phyloP scores from a whole-genome alignment of 2,113 vertebrate species.

The Podiceps cristatus region DNA sequence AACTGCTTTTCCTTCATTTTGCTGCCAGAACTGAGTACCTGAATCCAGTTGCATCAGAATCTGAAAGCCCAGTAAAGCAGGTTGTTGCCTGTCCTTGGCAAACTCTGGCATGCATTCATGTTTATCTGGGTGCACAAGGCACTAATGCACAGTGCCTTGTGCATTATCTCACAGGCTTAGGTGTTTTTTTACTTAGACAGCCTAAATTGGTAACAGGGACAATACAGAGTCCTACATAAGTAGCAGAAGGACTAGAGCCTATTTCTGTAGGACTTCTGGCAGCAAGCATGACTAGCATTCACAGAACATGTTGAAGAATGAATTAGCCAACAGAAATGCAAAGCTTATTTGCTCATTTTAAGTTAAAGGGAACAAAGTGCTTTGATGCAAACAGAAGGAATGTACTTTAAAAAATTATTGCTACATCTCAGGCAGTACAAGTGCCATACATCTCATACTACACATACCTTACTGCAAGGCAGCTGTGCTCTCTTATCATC shows the following conservation, averaged over 20 bases:
- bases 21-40: background rate
- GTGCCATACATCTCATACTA: background rate
- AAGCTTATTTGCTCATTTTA: background rate
- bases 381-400: background rate
- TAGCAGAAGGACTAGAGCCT: background rate
- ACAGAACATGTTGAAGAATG: background rate
- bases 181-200: background rate
- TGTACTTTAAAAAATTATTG: background rate
- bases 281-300: background rate
- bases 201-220: background rate
- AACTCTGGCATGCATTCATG: background rate
- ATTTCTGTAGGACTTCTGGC: background rate
- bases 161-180: background rate
- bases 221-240: background rate
- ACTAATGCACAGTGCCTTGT: background rate
- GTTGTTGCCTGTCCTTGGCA: background rate
- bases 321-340: background rate
- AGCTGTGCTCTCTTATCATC: background rate
- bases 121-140: background rate
- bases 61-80: background rate
- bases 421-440: background rate
- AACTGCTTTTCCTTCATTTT: background rate
- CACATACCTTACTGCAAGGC: background rate
- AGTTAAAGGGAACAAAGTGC: background rate
- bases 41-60: background rate